Base-by-base conservation (phyloP, 2,113 vertebrate species). In the Nothobranchius furzeri region DNA sequence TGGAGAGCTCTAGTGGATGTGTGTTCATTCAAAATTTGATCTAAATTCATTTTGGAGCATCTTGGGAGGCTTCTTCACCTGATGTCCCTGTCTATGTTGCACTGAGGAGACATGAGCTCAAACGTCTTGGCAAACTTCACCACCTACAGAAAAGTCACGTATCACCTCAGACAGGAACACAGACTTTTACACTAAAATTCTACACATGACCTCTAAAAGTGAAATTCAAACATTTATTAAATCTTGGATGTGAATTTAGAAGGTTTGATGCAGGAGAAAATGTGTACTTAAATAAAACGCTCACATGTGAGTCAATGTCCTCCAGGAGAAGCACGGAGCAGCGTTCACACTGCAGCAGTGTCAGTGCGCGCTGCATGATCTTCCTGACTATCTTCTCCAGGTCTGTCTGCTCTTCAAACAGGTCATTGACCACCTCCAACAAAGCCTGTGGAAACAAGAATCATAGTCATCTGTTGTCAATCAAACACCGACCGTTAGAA, bases 111-210 rank as follows among this genome's bases (percentile, higher is more conserved):
- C 93, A 94, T 93, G 62, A 94, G 91, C 66, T 94, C 93, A 85
- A 94, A 94, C 0, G 91, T 94, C 82, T 93, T 92, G 54, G 93
- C 93, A 81, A 94, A 94, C 86, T 94, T 94, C 25, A 94, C 93
- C 25, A 94, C 93, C 93, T 94, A 30, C 1, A 48, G 17, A 13
- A 78, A 45, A 78, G 7, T 75, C 43, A 66, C 3, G 20, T 1
- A 24, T 57, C 36, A 20, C 20, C 20, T 20, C 20, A 20, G 20
- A 20, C 20, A 20, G 20, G 20, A 20, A 20, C 20, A 20, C 20
- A 20, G 20, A 20, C 20, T 20, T 20, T 20, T 20, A 20, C 20
- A 20, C 20, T 20, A 20, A 20, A 20, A 20, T 20, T 20, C 20
- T 20, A 20, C 20, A 20, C 20, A 20, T 20, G 1, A 20, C 20